Evolutionary conservation across 2,888 invertebrate species (phyloP), one percentile per base, ranked within the genome.

Genomic region (Danaus chrysippus): DNA sequence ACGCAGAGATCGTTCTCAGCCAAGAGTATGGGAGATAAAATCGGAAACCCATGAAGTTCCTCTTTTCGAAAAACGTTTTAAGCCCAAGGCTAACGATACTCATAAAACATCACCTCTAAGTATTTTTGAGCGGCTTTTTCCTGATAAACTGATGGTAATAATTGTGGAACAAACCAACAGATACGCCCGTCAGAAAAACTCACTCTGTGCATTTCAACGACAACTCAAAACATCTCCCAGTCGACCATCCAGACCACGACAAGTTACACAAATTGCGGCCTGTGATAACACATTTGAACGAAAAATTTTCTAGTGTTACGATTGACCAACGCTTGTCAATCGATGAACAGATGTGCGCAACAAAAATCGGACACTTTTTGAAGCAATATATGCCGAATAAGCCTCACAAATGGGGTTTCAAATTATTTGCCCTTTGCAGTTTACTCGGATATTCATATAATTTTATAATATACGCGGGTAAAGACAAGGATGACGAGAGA

Each of bases 161-260:
- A 67, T 71, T 60, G 69, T 62, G 54, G 67, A 68, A 72, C 70
- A 73, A 68, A 75, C 73, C 34, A 71, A 73, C 66, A 63, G 65
- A 71, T 73, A 72, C 59, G 71, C 72, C 1, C 10, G 11, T 59
- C 68, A 73, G 54, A 73, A 71, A 71, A 68, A 71, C 56, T n/a
- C n/a, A n/a, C n/a, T n/a, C n/a, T n/a, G n/a, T n/a, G n/a, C 76
- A 76, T 68, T 75, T 76, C 54, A 75, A 76, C 34, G 64, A 76
- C 58, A 75, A 75, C 65, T 53, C 63, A 3, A 60, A 70, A 49
- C 71, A 74, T 44, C 43, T 66, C 42, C 74, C 76, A 54, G 56
- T 59, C 58, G 63, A 58, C 34, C 70, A 76, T 63, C 64, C 68
- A 9, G 43, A 68, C 3, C 71, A 72, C 46, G 72, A 72, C 58